Evolutionary conservation across 2,797 vertebrate species (phyloP), one percentile per base, ranked within the genome.

Genomic region (Tarsius wallacei): DNA sequence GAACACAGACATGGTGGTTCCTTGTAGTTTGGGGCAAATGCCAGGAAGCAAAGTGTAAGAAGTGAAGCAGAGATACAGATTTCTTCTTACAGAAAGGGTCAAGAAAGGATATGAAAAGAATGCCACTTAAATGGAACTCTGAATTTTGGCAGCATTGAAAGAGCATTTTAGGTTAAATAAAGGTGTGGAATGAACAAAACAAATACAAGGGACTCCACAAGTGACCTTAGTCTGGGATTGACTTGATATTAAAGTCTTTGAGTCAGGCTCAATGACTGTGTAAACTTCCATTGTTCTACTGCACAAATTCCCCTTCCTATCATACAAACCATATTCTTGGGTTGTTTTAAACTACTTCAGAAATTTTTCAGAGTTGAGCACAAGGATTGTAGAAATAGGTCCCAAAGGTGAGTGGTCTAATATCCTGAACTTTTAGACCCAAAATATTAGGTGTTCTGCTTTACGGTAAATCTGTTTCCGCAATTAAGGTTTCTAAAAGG

Each of bases 291-390:
- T 63, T 57, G 64, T 33, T 70, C 21, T 11, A 7, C 49, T 8
- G 24, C 14, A 33, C 84, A 63, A 76, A 74, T 88, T 53, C 15
- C 13, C 16, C 47, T 10, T 2, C 17, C 24, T 26, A 24, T 51
- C 64, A 55, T 7, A 19, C 0, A 26, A 53, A 22, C 13, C 8
- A 28, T 57, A 11, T 74, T 59, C 51, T 51, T 57, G 61, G 51
- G 13, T 3, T 84, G 12, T 13, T 93, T 90, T 92, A 96, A 93
- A 85, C 21, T 8, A 61, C 61, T 64, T 93, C 31, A 83, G 59
- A 94, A 90, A 95, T 68, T 42, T 92, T n/a, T 86, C 61, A 59
- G 6, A 64, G 21, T 90, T 96, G 70, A 83, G 17, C 15, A 42
- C 42, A 66, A 93, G 31, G 14, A n/a, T 21, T 71, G 4, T 76